Percentiles rank a stretch among this genome's conserved stretches.
phyloP scores from a whole-genome alignment of 2,113 vertebrate genomes.

The Embiotoca jacksoni region DNA sequence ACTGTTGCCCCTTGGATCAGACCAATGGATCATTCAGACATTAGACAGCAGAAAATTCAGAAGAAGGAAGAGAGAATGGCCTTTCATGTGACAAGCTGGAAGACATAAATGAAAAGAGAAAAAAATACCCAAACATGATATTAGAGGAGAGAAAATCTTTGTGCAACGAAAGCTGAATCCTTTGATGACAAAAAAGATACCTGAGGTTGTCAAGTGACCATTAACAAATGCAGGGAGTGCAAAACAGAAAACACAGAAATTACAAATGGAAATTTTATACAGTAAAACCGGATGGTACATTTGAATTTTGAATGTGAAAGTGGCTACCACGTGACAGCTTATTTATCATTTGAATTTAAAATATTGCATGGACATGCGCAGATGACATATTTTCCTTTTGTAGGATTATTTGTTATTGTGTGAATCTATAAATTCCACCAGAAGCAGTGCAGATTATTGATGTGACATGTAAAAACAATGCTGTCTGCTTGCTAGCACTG shows the following conservation, averaged over 20 bases:
- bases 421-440: conserved; percentile 13
- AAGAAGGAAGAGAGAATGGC: conserved; percentile 31
- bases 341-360: conserved; percentile 7
- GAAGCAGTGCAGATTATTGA: neutral
- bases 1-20: conserved; percentile 58
- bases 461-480: neutral
- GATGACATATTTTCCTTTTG: conserved; percentile 9
- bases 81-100: conserved; percentile 76
- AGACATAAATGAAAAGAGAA: conserved; percentile 45
- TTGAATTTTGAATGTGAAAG: conserved; percentile 16
- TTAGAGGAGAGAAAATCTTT: conserved; percentile 32
- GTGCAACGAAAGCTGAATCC: conserved; percentile 21
- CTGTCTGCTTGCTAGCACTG: neutral
- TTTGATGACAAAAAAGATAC: conserved; percentile 52
- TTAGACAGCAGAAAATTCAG: conserved; percentile 44
- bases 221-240: conserved; percentile 5
- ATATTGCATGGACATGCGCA: neutral
- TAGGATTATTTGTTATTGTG: neutral
- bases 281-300: neutral
- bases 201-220: conserved; percentile 49
- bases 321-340: neutral
- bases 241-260: conserved; percentile 6
- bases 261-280: conserved; percentile 5
- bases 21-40: conserved; percentile 58
- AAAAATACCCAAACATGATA: conserved; percentile 37